Percentiles rank a stretch among this genome's conserved stretches.
phyloP scores from a whole-genome alignment of 2,888 invertebrate genomes.

The Artemia sp. region DNA sequence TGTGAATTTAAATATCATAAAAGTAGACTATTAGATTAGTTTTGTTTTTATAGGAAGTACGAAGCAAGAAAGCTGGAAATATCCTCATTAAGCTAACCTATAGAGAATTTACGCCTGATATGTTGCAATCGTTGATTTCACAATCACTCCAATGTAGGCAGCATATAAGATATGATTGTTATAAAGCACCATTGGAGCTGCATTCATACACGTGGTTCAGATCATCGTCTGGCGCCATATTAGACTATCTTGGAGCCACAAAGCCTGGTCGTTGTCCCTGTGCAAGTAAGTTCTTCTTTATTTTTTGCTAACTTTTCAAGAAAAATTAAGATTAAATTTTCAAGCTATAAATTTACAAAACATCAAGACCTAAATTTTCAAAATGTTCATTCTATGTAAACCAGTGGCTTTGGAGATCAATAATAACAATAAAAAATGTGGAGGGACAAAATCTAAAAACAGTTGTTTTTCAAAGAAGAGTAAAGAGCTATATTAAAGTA shows the following conservation, averaged over 20 bases:
- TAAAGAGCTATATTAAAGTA: no score
- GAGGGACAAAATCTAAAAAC: no score
- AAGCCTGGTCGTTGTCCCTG: slow-evolving; percentile 39
- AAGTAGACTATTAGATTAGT: not conserved
- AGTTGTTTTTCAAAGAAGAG: no score
- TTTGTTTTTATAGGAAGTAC: slow-evolving; percentile 44
- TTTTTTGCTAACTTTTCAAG: not conserved
- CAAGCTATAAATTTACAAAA: not conserved
- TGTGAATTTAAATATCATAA: not conserved
- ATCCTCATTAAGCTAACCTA: slow-evolving; percentile 72
- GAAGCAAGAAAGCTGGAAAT: slow-evolving; percentile 56
- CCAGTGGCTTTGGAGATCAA: not conserved
- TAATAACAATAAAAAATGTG: not conserved
- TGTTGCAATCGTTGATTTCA: slow-evolving; percentile 73
- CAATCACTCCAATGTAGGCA: slow-evolving; percentile 77
- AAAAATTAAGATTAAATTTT: not conserved
- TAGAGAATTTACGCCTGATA: slow-evolving; percentile 71
- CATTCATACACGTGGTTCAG: slow-evolving; percentile 78
- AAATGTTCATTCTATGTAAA: not conserved
- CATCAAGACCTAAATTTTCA: not conserved
- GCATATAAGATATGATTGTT: slow-evolving; percentile 74
- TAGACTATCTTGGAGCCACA: slow-evolving; percentile 53
- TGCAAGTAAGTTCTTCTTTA: slow-evolving; percentile 32
- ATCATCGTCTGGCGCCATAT: slow-evolving; percentile 56
- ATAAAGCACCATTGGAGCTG: slow-evolving; percentile 65